Evolutionary conservation across 2,797 vertebrate genomes (phyloP), one percentile per base, ranked within the genome.

Genomic region (Notolepis coatsorum): DNA sequence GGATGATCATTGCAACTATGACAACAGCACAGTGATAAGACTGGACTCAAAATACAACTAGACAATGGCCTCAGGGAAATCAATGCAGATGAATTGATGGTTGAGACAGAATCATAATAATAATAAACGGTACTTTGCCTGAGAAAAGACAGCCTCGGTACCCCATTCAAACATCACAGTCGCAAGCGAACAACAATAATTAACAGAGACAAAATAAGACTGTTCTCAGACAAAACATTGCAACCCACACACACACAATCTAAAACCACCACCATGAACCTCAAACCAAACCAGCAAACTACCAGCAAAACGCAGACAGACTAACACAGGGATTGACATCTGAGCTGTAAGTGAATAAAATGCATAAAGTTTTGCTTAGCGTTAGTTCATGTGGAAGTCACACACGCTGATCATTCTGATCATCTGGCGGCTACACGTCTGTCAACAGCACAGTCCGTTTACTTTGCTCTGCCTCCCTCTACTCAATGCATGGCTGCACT

Each of bases 131-230:
- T n/a, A n/a, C n/a, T 72, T 69, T 10, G 55, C 8, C 60, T 71
- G 68, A 59, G 25, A 81, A 35, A 28, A 61, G 73, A 56, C 38
- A 30, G 50, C 41, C 9, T 27, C 43, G 20, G 23, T 37, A 28
- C 63, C 48, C 31, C 48, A 3, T 55, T 49, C 41, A 15, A 23
- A 4, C 12, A 47, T 17, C 24, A 66, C 7, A 72, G 0, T 27
- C 38, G 57, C 42, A 12, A 63, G 27, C 46, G 25, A 49, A 43
- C 31, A 10, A 3, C 35, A 59, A 17, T 1, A 39, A 35, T 31
- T 18, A 4, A 39, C 27, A 15, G 9, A 46, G 58, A 68, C 45
- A 58, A 62, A 71, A 68, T 55, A 37, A 79, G 69, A 70, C 38
- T 8, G 0, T 5, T 25, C 21, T n/a, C 17, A 55, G n/a, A 46